These are phyloP conservation scores for Zhuqinia jingwanae DNA, from an alignment of 2,888 invertebrate species.

Conservation along the genomic window DNA sequence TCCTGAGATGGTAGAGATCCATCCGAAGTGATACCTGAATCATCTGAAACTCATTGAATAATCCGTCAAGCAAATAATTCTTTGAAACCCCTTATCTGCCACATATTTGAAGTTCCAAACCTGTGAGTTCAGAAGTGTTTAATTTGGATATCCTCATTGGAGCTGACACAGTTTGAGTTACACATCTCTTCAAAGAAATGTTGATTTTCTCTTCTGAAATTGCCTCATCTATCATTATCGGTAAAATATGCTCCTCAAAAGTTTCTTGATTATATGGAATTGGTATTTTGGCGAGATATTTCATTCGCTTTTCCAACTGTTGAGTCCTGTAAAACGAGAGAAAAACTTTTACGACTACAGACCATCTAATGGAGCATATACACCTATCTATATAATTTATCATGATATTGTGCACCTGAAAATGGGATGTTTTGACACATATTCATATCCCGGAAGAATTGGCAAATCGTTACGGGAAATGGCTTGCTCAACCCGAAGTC, in stretches of 20 bases:
- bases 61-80: too few species aligned
- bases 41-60: too few species aligned
- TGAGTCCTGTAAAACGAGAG: constrained; percentile 16
- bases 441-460: constrained; percentile 51
- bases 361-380: too few species aligned
- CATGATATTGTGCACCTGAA: too few species aligned
- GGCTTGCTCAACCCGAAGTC: constrained; percentile 13
- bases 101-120: too few species aligned
- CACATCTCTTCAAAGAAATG: neutral
- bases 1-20: neutral
- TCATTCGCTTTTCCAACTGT: constrained; percentile 42
- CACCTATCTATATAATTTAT: too few species aligned
- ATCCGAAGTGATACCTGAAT: neutral
- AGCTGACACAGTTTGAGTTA: neutral
- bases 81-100: too few species aligned
- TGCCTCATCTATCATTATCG: constrained; percentile 39
- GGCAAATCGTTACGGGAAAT: constrained; percentile 28
- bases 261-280: constrained; percentile 27
- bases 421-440: constrained; percentile 52
- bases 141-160: neutral
- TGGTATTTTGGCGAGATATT: constrained; percentile 34
- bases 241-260: constrained; percentile 50
- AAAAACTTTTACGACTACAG: too few species aligned
- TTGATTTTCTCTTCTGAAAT: constrained; percentile 10
- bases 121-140: neutral